Conservation (phyloP, 2,888 invertebrate genomes). For the Drosophila quinaria region DNA sequence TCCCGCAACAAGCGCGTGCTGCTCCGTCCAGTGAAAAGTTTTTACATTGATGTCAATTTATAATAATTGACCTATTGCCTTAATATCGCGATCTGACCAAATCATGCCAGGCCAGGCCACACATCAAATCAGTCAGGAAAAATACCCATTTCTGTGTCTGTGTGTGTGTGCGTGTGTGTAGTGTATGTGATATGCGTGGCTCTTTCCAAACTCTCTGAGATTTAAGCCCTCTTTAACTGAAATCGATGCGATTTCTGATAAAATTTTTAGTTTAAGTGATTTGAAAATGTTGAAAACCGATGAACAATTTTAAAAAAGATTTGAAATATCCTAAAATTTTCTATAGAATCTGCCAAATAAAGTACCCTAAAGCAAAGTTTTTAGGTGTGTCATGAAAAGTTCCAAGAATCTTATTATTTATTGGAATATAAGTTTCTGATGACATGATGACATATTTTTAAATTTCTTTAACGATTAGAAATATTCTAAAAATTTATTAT, state of each 20-base stretch:
- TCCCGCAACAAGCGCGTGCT: constrained; percentile 65
- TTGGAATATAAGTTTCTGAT: too few species aligned
- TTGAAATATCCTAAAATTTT: neutral
- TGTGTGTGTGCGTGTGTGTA: constrained; percentile 16
- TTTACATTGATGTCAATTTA: constrained; percentile 83
- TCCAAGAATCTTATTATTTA: too few species aligned
- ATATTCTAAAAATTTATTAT: neutral
- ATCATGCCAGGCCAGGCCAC: constrained; percentile 62
- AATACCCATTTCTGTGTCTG: constrained; percentile 31
- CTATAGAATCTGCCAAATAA: too few species aligned
- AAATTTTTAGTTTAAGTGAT: neutral
- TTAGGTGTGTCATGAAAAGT: too few species aligned
- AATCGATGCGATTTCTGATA: neutral
- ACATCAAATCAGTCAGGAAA: constrained; percentile 65
- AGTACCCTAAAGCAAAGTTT: too few species aligned
- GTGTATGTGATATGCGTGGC: constrained; percentile 28
- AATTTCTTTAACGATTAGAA: neutral
- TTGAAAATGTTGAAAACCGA: neutral
- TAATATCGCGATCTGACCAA: constrained; percentile 79
- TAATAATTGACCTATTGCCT: constrained; percentile 84
- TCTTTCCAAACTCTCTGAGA: constrained; percentile 19
- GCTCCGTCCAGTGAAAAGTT: constrained; percentile 52
- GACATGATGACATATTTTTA: too few species aligned
- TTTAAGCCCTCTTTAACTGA: constrained; percentile 15
- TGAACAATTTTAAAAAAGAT: neutral